phyloP scores from a whole-genome alignment of 2,113 vertebrate genomes.

The Archilochus colubris region DNA sequence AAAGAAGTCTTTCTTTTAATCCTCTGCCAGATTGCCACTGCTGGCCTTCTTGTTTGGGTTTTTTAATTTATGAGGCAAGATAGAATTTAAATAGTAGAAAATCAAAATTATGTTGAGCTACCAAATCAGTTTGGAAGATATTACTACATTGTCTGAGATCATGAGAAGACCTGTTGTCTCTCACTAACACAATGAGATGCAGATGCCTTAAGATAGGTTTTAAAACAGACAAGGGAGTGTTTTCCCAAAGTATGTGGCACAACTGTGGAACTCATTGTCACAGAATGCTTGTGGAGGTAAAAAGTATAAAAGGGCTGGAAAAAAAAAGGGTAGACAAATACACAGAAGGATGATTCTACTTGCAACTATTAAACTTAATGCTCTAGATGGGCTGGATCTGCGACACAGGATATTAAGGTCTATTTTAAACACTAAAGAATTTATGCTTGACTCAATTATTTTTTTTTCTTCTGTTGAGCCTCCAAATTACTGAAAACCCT shows the following conservation, averaged over 20 bases:
- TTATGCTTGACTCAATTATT: neutral
- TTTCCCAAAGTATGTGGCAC: neutral
- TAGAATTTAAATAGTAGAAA: neutral
- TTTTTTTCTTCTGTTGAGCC: no score
- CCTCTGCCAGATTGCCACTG: neutral
- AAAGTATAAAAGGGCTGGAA: neutral
- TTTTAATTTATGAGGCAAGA: neutral
- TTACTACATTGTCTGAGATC: accelerated
- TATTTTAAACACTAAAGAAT: neutral
- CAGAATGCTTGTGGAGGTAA: neutral
- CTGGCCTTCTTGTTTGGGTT: neutral
- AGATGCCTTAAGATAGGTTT: neutral
- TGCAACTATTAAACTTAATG: neutral
- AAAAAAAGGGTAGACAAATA: neutral
- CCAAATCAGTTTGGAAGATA: neutral
- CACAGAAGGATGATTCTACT: neutral
- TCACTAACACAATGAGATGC: neutral
- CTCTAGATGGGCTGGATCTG: neutral
- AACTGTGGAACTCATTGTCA: neutral
- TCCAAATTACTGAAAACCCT: neutral
- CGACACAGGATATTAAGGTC: neutral
- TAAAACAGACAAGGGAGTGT: neutral
- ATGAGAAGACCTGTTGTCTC: neutral
- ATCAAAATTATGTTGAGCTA: neutral
- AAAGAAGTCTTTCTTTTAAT: neutral